These are phyloP conservation scores for Nomada fabriciana DNA, from an alignment of 2,888 invertebrate species.

Conservation along the genomic window DNA sequence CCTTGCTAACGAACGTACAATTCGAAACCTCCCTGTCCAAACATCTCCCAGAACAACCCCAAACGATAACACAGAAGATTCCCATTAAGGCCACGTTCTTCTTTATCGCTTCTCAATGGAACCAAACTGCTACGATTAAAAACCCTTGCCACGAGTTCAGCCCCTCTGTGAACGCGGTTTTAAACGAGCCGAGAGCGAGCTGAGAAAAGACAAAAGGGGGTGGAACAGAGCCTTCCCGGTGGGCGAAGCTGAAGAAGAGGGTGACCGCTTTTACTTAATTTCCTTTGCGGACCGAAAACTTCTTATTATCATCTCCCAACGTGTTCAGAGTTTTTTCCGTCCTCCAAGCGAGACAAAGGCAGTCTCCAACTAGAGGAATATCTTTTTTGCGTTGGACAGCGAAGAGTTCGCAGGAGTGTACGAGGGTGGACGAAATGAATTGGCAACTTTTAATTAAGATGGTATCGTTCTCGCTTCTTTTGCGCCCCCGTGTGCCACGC, in stretches of 20 bases:
- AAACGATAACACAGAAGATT: neutral
- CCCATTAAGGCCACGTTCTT: slow-evolving; percentile 21
- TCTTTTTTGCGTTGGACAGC: slow-evolving; percentile 35
- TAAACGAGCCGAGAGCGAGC: slow-evolving; percentile 20
- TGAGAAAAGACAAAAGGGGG: slow-evolving; percentile 38
- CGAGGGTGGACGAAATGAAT: slow-evolving; percentile 82
- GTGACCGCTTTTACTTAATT: slow-evolving; percentile 77
- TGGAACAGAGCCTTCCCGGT: slow-evolving; percentile 3
- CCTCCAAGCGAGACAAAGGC: slow-evolving; percentile 77
- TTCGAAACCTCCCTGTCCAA: neutral
- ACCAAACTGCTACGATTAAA: slow-evolving; percentile 33
- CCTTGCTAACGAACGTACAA: neutral
- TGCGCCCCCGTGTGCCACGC: slow-evolving; percentile 21
- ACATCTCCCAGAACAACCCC: slow-evolving; percentile 1
- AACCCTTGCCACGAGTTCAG: slow-evolving; percentile 14
- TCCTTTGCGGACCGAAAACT: slow-evolving; percentile 77
- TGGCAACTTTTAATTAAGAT: slow-evolving; percentile 85
- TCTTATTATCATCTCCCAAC: slow-evolving; percentile 78
- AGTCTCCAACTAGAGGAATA: slow-evolving; percentile 46
- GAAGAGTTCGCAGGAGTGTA: slow-evolving; percentile 69
- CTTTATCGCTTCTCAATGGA: slow-evolving; percentile 43
- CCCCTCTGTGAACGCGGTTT: slow-evolving; percentile 3
- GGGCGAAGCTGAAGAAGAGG: slow-evolving; percentile 48
- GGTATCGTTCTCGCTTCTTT: slow-evolving; percentile 78
- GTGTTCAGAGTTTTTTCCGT: slow-evolving; percentile 64